Evolutionary conservation across 2,113 vertebrate species (phyloP).

Genomic region (Cervus canadensis): DNA sequence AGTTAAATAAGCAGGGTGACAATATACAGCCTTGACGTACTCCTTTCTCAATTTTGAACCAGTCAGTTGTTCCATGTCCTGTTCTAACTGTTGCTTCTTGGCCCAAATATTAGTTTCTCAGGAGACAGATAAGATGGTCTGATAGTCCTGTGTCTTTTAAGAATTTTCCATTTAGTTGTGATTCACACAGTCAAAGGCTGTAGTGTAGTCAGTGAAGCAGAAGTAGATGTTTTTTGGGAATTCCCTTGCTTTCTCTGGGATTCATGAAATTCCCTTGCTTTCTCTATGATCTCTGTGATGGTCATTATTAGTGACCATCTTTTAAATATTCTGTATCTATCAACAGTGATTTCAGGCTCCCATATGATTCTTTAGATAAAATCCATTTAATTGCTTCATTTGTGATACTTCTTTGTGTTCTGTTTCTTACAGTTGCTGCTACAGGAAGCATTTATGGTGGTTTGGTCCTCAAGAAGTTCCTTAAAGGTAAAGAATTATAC

Average conservation of each 20-base stretch:
- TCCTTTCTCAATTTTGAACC: background rate
- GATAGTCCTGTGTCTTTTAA: background rate
- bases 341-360: background rate
- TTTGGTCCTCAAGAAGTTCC: slow-evolving; percentile 54
- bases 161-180: background rate
- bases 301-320: background rate
- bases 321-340: background rate
- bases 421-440: slow-evolving; percentile 63
- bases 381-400: background rate
- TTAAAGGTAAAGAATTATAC: slow-evolving; percentile 67
- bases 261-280: background rate
- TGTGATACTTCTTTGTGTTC: slow-evolving; percentile 42
- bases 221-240: background rate
- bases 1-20: background rate
- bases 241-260: background rate
- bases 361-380: slow-evolving; percentile 17
- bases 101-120: background rate
- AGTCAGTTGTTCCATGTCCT: background rate
- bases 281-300: background rate
- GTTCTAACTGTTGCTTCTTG: background rate
- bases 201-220: background rate
- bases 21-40: background rate
- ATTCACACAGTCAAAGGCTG: background rate
- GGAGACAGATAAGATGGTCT: background rate
- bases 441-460: slow-evolving; percentile 3